Base-by-base conservation (phyloP, 2,797 vertebrate species). In the Oceanodroma leucorhoa region DNA sequence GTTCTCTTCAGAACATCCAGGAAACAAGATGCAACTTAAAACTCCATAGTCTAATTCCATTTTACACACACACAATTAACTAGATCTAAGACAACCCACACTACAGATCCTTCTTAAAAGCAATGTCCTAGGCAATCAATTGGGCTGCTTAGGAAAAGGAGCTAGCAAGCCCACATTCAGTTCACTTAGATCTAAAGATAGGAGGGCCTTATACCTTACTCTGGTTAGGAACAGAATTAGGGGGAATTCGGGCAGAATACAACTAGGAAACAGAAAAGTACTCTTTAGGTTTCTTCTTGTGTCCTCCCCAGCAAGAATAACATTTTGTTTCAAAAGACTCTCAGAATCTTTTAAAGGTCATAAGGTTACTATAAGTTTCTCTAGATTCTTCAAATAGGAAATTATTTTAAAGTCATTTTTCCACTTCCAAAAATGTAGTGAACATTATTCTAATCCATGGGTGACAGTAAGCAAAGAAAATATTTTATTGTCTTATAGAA, bases 401-500 rank as follows among this genome's bases (percentile, higher is more conserved):
- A 93, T 84, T 46, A 64, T 93, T 94, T 96, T 67, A 34, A 94
- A 95, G 48, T 48, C 80, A 90, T 55, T 92, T 93, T 93, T 94
- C 83, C 45, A 94, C 48, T 87, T 91, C 54, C 27, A 90, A 91
- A 94, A 95, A 61, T 36, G 60, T 80, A 88, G 23, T 6, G 27
- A 90, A 69, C 57, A 64, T 83, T 75, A 87, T n/a, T 92, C 75
- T 93, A 93, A 69, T 94, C 48, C 75, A 89, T 60, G n/a, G 45
- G 53, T 78, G 92, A 96, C 73, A 93, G 89, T 90, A 91, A 90
- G 76, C 83, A 97, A 93, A 94, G 77, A 91, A 92, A 94, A 94
- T 76, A 93, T 43, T 70, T 96, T 96, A 92, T 89, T 72, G 84
- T 91, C 69, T 96, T 94, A 88, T 53, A 88, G 88, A 95, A 95